A percentile compares a stretch with the other conserved stretches of the same genome.
phyloP scores from a whole-genome alignment of 1,140 invertebrate species.

The Cotesia typhae region DNA sequence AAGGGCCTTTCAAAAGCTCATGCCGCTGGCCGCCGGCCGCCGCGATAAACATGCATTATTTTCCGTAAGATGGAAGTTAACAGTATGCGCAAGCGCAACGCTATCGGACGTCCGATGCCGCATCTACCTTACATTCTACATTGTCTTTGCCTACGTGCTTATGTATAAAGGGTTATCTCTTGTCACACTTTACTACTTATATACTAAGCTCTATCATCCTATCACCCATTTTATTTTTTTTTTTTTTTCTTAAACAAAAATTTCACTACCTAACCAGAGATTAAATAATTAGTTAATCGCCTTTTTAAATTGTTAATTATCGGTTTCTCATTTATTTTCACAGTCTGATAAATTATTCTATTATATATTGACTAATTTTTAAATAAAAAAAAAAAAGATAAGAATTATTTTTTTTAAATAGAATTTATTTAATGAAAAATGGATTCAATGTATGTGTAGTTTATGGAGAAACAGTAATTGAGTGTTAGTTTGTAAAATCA shows the following conservation, averaged over 20 bases:
- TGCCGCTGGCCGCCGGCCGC: slow-evolving; percentile 25
- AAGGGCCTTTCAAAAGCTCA: slow-evolving; percentile 41
- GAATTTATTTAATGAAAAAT: too few species aligned
- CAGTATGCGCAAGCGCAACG: slow-evolving; percentile 28
- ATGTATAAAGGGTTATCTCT: background rate
- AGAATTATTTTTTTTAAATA: too few species aligned
- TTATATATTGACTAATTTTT: too few species aligned
- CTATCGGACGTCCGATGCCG: slow-evolving; percentile 21
- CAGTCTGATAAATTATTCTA: too few species aligned
- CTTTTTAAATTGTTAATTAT: too few species aligned
- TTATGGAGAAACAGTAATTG: slow-evolving; percentile 3
- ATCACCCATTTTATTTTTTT: too few species aligned
- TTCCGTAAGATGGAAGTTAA: slow-evolving; percentile 20
- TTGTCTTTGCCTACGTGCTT: slow-evolving; percentile 2
- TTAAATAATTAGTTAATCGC: too few species aligned
- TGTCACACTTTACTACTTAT: background rate
- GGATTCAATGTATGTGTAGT: background rate
- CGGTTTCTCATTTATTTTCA: too few species aligned
- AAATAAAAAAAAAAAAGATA: too few species aligned
- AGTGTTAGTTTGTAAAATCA: slow-evolving; percentile 8
- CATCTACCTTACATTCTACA: slow-evolving; percentile 3
- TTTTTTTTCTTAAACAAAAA: too few species aligned
- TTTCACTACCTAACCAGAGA: too few species aligned
- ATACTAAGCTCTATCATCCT: too few species aligned
- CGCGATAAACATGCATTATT: slow-evolving; percentile 49